Evolutionary conservation across 2,113 vertebrate genomes (phyloP), one percentile per base, ranked within the genome.

Genomic region (Albula goreensis): DNA sequence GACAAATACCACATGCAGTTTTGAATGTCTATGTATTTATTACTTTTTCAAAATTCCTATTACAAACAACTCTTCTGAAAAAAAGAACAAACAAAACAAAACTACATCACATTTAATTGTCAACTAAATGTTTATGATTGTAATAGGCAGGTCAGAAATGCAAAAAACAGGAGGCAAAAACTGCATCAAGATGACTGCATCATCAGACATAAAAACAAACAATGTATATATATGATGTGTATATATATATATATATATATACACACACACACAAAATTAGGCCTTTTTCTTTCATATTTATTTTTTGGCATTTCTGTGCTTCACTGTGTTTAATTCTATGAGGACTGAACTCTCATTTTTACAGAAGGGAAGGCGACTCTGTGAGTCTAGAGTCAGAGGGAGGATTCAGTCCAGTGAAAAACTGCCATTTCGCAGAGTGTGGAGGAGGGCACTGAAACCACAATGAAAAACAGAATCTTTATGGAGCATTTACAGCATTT

Each of bases 11-110:
- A 57, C 49, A 60, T 2, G 78, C 19, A 31, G 50, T 74, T 19
- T 41, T 17, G 48, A 53, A 60, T 84, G 90, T 90, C 87, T 93
- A 19, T 66, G 22, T 66, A 19, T 94, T 94, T 94, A 94, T 94
- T 95, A 93, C 92, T 94, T 89, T 93, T 93, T 93, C 92, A 92
- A 92, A 93, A 90, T 90, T 89, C 89, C 92, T 94, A 94, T 93
- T 93, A 94, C 93, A 95, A 94, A 95, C 92, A 91, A 94, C 91
- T 94, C 92, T 94, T 90, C 89, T 86, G 91, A 94, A 92, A 92
- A 89, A 91, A 93, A 95, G 94, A 94, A 95, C 94, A 95, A 93
- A 95, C 94, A 94, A 95, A 95, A 94, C 94, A 94, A 92, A 90
- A 90, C 88, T 90, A 94, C 91, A 93, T 53, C 57, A 93, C 91